Evolutionary conservation across 2,888 invertebrate genomes (phyloP), one percentile per base, ranked within the genome.

Genomic region (Xanthorhoe designata): DNA sequence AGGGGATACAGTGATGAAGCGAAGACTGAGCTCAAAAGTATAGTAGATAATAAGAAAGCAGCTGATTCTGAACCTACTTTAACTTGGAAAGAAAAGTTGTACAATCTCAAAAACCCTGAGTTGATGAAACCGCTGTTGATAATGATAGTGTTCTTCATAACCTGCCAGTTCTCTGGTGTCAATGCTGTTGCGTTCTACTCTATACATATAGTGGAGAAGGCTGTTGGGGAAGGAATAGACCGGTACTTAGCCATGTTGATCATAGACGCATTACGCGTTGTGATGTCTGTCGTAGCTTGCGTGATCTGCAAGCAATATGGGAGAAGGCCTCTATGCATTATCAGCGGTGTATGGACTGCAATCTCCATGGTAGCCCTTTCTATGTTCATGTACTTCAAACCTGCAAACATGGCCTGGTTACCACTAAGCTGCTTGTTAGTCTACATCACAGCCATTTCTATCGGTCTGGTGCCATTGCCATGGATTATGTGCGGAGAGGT

Each of bases 401-500:
- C 86, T 4, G 84, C 84, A 6, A 86, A 90, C 60, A 85, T 90
- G 81, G 87, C 94, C 1, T 94, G 94, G 94, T 66, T 94, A 5
- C 91, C 95, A 0, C 76, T 95, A 73, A 79, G 94, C 71, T 90
- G 94, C 80, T 78, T 95, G 58, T 80, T 95, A 81, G 78, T 89
- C 1, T 96, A 96, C 75, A 95, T 95, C 10, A 90, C 94, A 51
- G 94, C 95, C 57, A 92, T 95, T 55, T 94, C 94, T 0, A 89
- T 95, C 59, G 96, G 96, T 0, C 79, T 95, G 17, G 94, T 95
- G 10, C 96, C 96, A 0, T 78, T 97, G 57, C 96, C 96, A 0
- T 97, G 96, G 95, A 95, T 96, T 35, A 95, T 97, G 94, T 95
- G 96, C 72, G 96, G 96, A 0, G 97, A 97, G 85, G 90, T 97